These are phyloP conservation scores for Eospalax fontanierii DNA, from an alignment of 2,797 vertebrate genomes.

Conservation along the genomic window DNA sequence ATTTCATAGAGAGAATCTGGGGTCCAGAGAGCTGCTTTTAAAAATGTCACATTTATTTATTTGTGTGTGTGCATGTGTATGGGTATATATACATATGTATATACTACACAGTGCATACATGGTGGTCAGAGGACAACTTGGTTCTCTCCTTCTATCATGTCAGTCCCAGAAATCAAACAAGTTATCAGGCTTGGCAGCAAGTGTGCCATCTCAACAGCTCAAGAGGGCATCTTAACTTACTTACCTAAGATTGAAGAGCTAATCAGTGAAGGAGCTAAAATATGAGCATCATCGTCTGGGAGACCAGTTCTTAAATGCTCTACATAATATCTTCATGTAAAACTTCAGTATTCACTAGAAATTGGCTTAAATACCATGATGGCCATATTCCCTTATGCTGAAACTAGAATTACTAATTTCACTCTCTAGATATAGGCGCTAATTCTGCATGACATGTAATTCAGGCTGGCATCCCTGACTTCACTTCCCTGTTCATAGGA, in stretches of 20 bases:
- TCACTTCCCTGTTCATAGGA: neutral
- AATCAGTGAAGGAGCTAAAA: neutral
- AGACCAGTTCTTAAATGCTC: neutral
- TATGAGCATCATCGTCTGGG: neutral
- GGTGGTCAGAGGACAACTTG: neutral
- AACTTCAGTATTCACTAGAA: neutral
- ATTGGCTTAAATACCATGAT: neutral
- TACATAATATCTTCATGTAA: neutral
- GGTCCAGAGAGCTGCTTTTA: neutral
- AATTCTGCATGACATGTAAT: neutral
- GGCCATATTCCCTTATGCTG: neutral
- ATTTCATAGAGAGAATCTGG: neutral
- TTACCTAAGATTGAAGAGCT: neutral
- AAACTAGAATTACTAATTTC: neutral
- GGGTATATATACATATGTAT: too few relatives aligned
- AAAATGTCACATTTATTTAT: too few relatives aligned
- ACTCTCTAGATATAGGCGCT: neutral
- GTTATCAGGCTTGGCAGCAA: neutral
- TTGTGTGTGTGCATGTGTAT: neutral
- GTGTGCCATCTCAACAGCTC: neutral
- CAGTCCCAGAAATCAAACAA: neutral
- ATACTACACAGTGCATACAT: neutral
- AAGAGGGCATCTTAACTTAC: neutral
- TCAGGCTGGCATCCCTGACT: slow-evolving; percentile 1
- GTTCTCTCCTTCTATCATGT: neutral